Evolutionary conservation across 2,888 invertebrate genomes (phyloP), one percentile per base, ranked within the genome.

Genomic region (Resseliella maxima): DNA sequence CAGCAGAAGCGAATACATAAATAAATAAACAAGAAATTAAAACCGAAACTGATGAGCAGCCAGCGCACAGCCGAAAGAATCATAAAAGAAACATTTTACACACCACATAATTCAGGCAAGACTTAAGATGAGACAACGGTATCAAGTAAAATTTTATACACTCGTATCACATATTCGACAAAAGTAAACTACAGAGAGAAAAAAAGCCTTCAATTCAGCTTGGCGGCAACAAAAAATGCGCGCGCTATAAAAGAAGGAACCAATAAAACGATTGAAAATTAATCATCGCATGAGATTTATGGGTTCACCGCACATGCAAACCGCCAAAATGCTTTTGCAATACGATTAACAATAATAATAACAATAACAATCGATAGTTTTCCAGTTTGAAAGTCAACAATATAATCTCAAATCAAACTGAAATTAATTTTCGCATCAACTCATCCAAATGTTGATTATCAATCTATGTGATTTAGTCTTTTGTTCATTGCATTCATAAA

Each of bases 211-310:
- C 31, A 31, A 31, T 31, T 72, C 31, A 31, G 72, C 31, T 15
- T 31, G 15, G 46, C 72, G n/a, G 31, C 72, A 50, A 50, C n/a
- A 85, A 85, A 85, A 85, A 38, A 41, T 45, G 24, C 45, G 31
- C 45, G n/a, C n/a, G 50, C 18, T 50, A 35, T 8, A 50, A 85
- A 86, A 86, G 59, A 35, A 50, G 64, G 64, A 86, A 86, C 59
- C 86, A 86, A 64, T 64, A 64, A 86, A 86, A 86, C 86, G 72
- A 86, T 64, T 59, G 86, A 38, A 38, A 86, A 86, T 86, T 86
- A 86, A 86, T 86, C 86, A 86, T 86, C 86, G 64, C n/a, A 38
- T 15, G 64, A 64, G 64, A 86, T 86, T 86, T 86, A 86, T 86
- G 59, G 50, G 50, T 45, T 24, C 27, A 27, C 27, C 59, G 59